A percentile compares a stretch with the other conserved stretches of the same genome.
Conservation (phyloP, 2,113 vertebrate species). For the Furnarius figulus region DNA sequence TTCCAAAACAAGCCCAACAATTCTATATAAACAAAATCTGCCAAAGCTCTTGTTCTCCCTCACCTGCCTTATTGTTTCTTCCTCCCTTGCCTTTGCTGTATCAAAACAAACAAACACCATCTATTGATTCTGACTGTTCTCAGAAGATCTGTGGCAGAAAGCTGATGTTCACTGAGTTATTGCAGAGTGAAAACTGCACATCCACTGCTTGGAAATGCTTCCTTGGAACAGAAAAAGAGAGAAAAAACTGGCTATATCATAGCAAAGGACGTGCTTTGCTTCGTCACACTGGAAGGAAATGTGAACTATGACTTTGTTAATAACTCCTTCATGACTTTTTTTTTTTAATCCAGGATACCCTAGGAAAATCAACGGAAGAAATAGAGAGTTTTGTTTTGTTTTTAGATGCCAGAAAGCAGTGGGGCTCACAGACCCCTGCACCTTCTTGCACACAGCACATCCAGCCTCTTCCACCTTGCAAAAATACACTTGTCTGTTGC, state of each 20-base stretch:
- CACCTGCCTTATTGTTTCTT: conserved; percentile 2
- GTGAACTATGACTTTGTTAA: neutral
- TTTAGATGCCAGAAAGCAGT: neutral
- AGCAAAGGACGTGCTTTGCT: neutral
- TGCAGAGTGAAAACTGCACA: neutral
- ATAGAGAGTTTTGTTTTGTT: neutral
- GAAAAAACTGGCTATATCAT: neutral
- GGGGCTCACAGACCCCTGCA: neutral
- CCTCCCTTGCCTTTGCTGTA: neutral
- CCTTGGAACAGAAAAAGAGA: neutral
- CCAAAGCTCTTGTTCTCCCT: neutral
- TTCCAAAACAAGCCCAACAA: neutral
- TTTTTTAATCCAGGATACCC: neutral
- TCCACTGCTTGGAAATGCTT: neutral
- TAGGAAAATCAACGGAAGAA: neutral
- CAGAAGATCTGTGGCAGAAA: conserved; percentile 16
- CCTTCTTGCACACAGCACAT: neutral
- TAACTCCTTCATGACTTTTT: neutral
- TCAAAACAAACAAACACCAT: conserved; percentile 20
- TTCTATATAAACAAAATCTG: neutral
- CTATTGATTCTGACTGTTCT: conserved; percentile 5
- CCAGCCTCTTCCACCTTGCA: neutral
- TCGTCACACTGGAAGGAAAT: neutral
- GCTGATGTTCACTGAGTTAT: neutral
- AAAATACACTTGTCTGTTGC: neutral